These are phyloP conservation scores for Drosophila ananassae DNA, from an alignment of 1,140 invertebrate species.

Conservation along the genomic window DNA sequence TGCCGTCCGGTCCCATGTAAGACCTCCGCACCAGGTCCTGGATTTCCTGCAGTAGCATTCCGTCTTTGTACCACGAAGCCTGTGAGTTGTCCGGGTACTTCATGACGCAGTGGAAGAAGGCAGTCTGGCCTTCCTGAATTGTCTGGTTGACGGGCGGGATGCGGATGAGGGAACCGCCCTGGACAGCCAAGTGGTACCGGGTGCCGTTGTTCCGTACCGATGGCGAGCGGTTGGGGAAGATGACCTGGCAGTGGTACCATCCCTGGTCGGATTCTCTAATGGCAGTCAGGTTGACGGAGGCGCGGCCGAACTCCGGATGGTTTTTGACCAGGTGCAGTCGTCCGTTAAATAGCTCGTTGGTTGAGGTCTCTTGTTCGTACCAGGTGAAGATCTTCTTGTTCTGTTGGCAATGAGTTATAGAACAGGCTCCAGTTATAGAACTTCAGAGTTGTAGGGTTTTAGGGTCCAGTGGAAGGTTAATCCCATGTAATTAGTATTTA, in stretches of 20 bases:
- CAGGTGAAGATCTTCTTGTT: slow-evolving; percentile 90
- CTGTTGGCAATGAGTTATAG: slow-evolving; percentile 83
- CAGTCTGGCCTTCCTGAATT: slow-evolving; percentile 92
- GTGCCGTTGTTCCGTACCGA: slow-evolving; percentile 93
- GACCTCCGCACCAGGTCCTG: slow-evolving; percentile 88
- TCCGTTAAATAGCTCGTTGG: slow-evolving; percentile 89
- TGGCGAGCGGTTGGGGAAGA: slow-evolving; percentile 94
- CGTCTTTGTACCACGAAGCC: slow-evolving; percentile 90
- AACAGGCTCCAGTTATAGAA: background rate
- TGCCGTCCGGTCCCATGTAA: slow-evolving; percentile 88
- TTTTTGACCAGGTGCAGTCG: slow-evolving; percentile 88
- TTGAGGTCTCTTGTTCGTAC: slow-evolving; percentile 90
- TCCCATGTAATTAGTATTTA: too few species aligned
- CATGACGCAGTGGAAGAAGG: slow-evolving; percentile 92
- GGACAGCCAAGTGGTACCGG: slow-evolving; percentile 93
- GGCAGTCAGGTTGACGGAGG: slow-evolving; percentile 94
- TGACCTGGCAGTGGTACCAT: slow-evolving; percentile 95
- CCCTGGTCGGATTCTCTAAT: slow-evolving; percentile 95
- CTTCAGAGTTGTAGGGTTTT: background rate
- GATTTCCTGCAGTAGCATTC: slow-evolving; percentile 86
- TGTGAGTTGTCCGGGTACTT: slow-evolving; percentile 87
- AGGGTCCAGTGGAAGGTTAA: too few species aligned
- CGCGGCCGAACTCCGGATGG: slow-evolving; percentile 87
- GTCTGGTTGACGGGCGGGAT: slow-evolving; percentile 95
- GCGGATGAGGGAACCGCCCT: slow-evolving; percentile 85